phyloP scores from a whole-genome alignment of 2,888 invertebrate species.

The Rotaria sp. region DNA sequence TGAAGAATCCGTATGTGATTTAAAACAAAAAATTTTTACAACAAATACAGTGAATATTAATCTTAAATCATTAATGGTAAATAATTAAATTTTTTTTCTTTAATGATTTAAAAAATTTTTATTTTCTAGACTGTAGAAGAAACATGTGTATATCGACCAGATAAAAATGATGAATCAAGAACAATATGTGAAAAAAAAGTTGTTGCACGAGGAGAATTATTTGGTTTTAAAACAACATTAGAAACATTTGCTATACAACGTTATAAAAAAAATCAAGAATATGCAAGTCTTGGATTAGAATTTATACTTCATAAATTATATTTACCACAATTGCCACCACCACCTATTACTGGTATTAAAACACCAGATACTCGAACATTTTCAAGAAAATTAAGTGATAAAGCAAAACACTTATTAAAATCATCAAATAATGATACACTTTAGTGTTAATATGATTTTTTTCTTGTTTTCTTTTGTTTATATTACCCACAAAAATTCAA shows the following conservation, averaged over 20 bases:
- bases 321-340: background rate
- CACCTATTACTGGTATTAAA: background rate
- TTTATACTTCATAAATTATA: conserved; percentile 1
- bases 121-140: conserved; percentile 72
- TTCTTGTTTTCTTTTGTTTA: background rate
- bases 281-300: background rate
- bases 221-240: conserved; percentile 11
- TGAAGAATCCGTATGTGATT: conserved; percentile 86
- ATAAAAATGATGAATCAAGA: conserved; percentile 65
- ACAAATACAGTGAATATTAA: conserved; percentile 90
- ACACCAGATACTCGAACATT: background rate
- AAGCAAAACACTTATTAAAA: background rate
- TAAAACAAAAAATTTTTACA: conserved; percentile 69
- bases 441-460: background rate
- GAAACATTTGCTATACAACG: conserved; percentile 15
- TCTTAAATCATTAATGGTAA: conserved; percentile 80
- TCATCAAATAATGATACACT: background rate
- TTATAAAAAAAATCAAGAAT: conserved; percentile 19
- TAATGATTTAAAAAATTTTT: no score
- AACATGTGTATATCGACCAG: conserved; percentile 73
- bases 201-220: background rate
- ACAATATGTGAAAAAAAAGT: conserved; percentile 63
- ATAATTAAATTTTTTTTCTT: conserved; percentile 23
- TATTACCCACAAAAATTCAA: background rate
- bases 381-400: background rate